Conservation (phyloP, 2,888 invertebrate genomes). For the Synanthedon vespiformis region DNA sequence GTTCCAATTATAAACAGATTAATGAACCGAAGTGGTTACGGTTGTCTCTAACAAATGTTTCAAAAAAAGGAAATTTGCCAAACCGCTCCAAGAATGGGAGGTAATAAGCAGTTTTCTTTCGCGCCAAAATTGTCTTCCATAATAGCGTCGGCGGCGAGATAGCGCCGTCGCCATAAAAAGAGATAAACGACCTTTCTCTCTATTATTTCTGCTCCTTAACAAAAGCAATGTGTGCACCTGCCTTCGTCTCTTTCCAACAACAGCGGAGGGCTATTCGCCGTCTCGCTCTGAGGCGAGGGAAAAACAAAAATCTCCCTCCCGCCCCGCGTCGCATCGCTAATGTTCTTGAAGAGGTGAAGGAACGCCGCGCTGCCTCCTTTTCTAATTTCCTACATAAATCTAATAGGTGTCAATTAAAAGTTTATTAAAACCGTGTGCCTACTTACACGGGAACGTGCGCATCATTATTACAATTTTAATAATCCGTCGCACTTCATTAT, state of each 20-base stretch:
- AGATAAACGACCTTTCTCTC: slow-evolving; percentile 70
- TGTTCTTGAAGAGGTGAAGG: slow-evolving; percentile 48
- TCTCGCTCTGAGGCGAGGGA: slow-evolving; percentile 44
- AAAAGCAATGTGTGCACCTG: slow-evolving; percentile 66
- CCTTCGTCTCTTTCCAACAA: slow-evolving; percentile 48
- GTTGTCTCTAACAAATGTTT: slow-evolving; percentile 4
- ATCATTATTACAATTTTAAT: slow-evolving; percentile 56
- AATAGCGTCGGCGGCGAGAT: slow-evolving; percentile 65
- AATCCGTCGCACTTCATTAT: slow-evolving; percentile 14
- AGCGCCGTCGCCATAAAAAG: slow-evolving; percentile 67
- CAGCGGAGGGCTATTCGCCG: slow-evolving; percentile 16
- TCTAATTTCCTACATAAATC: slow-evolving; percentile 59
- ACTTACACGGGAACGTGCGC: slow-evolving; percentile 27
- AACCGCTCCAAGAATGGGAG: slow-evolving; percentile 58
- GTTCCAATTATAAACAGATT: neutral
- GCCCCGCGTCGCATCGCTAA: slow-evolving; percentile 54
- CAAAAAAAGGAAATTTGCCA: slow-evolving; percentile 33
- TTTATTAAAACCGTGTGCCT: slow-evolving; percentile 53
- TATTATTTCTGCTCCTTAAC: slow-evolving; percentile 70
- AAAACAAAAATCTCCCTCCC: slow-evolving; percentile 64
- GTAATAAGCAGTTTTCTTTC: slow-evolving; percentile 71
- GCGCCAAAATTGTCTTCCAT: slow-evolving; percentile 70
- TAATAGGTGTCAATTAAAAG: slow-evolving; percentile 68
- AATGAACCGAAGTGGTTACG: neutral
- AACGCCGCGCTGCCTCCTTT: slow-evolving; percentile 47